Base-by-base conservation (phyloP, 2,888 invertebrate species). In the Lochmaea crataegi region DNA sequence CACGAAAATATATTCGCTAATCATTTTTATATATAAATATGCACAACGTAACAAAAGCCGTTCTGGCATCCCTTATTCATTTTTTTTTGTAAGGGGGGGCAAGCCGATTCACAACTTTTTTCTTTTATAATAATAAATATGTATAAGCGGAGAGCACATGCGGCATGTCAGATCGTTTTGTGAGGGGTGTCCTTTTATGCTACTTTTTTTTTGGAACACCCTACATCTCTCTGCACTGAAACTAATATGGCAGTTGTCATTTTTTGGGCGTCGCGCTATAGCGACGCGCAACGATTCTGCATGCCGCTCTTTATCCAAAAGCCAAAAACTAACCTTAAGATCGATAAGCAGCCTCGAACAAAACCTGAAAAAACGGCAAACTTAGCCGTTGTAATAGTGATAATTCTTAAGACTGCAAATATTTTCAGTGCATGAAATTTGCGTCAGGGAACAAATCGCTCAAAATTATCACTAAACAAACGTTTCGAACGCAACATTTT, bases 161-260 rank as follows among this genome's bases (percentile, higher is more conserved):
- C 73, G 75, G 76, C 76, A 76, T 72, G 56, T 65, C 75, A 74
- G 77, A 75, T 72, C 77, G 77, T 64, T 12, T 70, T 69, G 68
- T 69, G 65, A 56, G 69, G 61, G 60, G 61, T 32, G 68, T 51
- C 45, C 10, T 53, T 26, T 63, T 32, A n/a, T 45, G 61, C 63
- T 56, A 38, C 67, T 53, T 57, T 32, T 32, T 32, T 32, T 32
- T 16, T 42, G 41, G 57, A 38, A 65, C 71, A 53, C 63, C 70
- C 61, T 71, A 75, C 72, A 71, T 72, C 57, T 71, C 69, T 76
- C 85, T 86, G 86, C 86, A 83, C 86, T 86, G 82, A 86, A 86
- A 86, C 85, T 84, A 85, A 86, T 86, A 85, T 85, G 86, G 86
- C 86, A 86, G 86, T 72, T 75, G 71, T 66, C 74, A 72, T 68